phyloP scores from a whole-genome alignment of 2,113 vertebrate species.

The Phylloscopus whistleri region DNA sequence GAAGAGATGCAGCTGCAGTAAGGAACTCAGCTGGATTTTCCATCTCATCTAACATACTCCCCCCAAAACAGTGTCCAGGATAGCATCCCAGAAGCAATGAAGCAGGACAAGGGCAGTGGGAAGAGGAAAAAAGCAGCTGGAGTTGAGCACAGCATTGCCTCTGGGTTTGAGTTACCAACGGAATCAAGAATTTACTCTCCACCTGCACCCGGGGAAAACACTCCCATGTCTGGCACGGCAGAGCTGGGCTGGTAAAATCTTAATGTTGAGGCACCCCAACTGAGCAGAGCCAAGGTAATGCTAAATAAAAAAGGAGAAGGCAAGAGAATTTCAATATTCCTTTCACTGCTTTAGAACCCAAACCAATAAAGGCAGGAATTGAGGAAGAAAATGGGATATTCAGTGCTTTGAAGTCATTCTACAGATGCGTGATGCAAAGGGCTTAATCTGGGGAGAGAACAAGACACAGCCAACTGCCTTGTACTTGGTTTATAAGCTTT shows the following conservation, averaged over 20 bases:
- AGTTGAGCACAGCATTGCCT: neutral
- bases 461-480: neutral
- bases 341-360: neutral
- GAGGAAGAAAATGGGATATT: neutral
- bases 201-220: fast-evolving
- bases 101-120: neutral
- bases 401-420: neutral
- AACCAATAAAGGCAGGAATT: neutral
- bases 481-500: neutral
- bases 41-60: neutral
- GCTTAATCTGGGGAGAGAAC: neutral
- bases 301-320: conserved; percentile 2
- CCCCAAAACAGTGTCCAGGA: neutral
- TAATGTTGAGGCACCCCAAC: neutral
- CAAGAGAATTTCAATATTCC: neutral
- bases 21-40: neutral
- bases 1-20: neutral
- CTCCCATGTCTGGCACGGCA: neutral
- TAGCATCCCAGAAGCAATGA: neutral
- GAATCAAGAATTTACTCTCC: neutral
- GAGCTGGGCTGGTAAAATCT: neutral
- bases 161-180: neutral
- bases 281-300: neutral
- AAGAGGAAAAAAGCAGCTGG: neutral
- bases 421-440: neutral